Evolutionary conservation across 2,888 invertebrate species (phyloP).

Genomic region (Polydrusus pterygomalis): DNA sequence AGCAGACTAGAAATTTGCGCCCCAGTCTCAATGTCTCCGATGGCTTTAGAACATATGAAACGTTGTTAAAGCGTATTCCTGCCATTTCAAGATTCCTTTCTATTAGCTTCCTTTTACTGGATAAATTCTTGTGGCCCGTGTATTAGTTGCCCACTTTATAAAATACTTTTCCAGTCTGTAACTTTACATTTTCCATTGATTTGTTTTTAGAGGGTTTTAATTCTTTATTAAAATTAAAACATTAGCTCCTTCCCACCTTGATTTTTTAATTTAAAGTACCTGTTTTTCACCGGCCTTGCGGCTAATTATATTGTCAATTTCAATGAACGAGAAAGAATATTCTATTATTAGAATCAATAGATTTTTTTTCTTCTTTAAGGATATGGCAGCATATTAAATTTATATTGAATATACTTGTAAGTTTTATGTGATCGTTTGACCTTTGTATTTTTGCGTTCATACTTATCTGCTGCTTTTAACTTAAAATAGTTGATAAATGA

Average conservation of each 20-base stretch:
- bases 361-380: constrained; percentile 7
- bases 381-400: neutral
- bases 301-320: neutral
- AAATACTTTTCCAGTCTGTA: neutral
- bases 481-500: too few species aligned
- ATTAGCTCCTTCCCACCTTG: constrained; percentile 31
- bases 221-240: constrained; percentile 2
- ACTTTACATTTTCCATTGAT: neutral
- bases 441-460: neutral
- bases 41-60: too few species aligned
- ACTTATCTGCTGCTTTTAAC: too few species aligned
- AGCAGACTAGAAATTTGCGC: too few species aligned
- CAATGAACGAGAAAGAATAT: neutral
- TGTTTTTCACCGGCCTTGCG: constrained; percentile 34
- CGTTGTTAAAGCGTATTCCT: too few species aligned
- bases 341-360: constrained; percentile 18
- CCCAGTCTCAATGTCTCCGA: too few species aligned
- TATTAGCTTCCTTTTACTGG: too few species aligned
- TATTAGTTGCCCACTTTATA: too few species aligned
- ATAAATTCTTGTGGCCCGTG: too few species aligned
- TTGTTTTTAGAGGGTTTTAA: constrained; percentile 12
- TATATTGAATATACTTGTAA: constrained; percentile 2
- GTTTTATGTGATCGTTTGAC: neutral
- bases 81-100: too few species aligned
- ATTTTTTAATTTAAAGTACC: constrained; percentile 35